These are phyloP conservation scores for Circaetus cinerascens DNA, from an alignment of 2,113 vertebrate genomes.

Conservation along the genomic window DNA sequence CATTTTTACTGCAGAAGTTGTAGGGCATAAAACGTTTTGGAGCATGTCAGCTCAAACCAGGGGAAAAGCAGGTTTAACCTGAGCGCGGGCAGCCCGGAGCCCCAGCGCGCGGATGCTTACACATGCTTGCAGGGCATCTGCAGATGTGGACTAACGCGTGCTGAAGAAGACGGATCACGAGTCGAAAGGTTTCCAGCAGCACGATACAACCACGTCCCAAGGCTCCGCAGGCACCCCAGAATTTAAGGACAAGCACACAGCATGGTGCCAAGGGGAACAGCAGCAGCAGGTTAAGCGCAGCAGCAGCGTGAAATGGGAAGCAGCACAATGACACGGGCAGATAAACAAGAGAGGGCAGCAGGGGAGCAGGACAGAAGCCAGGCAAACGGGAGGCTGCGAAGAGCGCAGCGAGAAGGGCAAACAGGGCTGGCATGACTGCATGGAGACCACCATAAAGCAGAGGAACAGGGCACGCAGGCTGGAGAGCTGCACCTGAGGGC, in stretches of 20 bases:
- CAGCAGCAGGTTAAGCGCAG: not conserved
- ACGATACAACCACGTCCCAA: fast-evolving
- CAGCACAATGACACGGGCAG: not conserved
- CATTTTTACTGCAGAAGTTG: constrained; percentile 1
- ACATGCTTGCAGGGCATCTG: not conserved
- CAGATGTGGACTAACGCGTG: fast-evolving
- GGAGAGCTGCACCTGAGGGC: not conserved
- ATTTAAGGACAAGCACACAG: not conserved
- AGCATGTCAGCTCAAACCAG: not conserved
- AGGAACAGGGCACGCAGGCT: fast-evolving
- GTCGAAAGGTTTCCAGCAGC: not conserved
- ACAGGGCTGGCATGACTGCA: not conserved
- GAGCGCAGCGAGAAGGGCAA: not conserved
- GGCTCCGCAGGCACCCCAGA: not conserved
- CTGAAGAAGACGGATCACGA: not conserved
- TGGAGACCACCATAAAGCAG: not conserved
- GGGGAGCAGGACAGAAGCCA: not conserved
- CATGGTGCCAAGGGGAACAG: not conserved
- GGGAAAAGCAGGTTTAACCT: not conserved
- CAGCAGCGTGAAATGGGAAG: not conserved
- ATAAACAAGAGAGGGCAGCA: not conserved
- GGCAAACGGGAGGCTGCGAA: fast-evolving
- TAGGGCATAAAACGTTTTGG: not conserved
- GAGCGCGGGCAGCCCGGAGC: not conserved
- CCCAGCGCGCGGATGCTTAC: fast-evolving